Conservation (phyloP, 2,888 invertebrate genomes). For the Ypsolopha sequella region DNA sequence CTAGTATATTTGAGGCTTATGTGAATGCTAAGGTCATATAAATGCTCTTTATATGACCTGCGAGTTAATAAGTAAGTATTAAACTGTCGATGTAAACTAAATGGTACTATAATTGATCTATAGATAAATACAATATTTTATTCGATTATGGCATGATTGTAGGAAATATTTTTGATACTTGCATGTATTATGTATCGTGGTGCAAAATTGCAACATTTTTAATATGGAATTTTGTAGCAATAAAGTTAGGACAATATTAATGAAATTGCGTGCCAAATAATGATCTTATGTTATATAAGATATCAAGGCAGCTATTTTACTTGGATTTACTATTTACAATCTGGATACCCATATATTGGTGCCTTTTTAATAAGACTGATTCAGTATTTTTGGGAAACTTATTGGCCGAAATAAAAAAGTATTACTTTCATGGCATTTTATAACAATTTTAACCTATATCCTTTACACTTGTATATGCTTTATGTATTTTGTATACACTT, state of each 20-base stretch:
- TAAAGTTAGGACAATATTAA: background rate
- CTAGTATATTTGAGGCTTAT: no score
- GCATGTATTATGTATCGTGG: background rate
- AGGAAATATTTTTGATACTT: background rate
- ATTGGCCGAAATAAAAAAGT: background rate
- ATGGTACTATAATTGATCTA: no score
- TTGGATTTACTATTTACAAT: background rate
- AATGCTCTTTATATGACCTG: no score
- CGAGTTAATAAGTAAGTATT: no score
- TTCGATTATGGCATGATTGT: no score
- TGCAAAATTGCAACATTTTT: no score
- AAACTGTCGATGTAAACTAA: no score
- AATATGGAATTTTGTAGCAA: background rate
- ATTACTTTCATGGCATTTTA: background rate
- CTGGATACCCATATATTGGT: background rate
- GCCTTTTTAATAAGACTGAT: constrained; percentile 3
- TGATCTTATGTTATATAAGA: background rate
- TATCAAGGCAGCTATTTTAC: background rate
- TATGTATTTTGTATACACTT: no score
- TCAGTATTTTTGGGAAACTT: background rate
- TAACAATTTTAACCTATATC: no score
- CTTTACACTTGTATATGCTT: no score
- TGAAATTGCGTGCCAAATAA: background rate
- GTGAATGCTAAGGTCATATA: no score
- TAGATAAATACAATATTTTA: no score